Conservation (phyloP, 30 jellyfish, hydroid and myxozoan genomes). For the Aurelia aurita region DNA sequence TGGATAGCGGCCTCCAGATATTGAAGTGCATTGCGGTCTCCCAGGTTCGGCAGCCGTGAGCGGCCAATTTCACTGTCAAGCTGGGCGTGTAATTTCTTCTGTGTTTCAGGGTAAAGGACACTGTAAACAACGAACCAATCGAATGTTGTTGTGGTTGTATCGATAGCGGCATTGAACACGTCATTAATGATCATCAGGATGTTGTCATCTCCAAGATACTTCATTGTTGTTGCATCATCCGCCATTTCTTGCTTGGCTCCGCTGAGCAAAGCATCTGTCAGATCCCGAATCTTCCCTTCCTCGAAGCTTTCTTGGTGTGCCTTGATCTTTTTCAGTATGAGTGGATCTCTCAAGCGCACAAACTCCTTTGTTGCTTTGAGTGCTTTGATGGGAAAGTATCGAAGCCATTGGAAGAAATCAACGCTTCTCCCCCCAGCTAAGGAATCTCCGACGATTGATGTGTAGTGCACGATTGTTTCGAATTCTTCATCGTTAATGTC, state of each 20-base stretch:
- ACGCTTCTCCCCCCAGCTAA: conserved; percentile 33
- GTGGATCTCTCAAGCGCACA: conserved; percentile 47
- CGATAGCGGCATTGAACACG: conserved; percentile 60
- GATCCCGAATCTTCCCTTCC: conserved; percentile 35
- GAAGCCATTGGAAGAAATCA: conserved; percentile 43
- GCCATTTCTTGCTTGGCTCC: conserved; percentile 45
- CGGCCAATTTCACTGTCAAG: conserved; percentile 49
- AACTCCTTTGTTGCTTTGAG: conserved; percentile 16
- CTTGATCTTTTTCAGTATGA: conserved; percentile 28
- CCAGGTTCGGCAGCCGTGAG: conserved; percentile 26
- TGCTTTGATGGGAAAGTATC: conserved; percentile 36
- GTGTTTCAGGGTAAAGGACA: conserved; percentile 56
- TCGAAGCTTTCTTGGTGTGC: conserved; percentile 40
- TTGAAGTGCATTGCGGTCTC: conserved; percentile 40
- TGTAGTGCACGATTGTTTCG: conserved; percentile 9
- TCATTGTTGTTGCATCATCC: conserved; percentile 13
- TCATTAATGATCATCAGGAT: conserved; percentile 37
- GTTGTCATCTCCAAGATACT: conserved; percentile 20
- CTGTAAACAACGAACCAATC: conserved; percentile 55
- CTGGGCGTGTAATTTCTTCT: conserved; percentile 36
- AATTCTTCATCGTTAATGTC: conserved; percentile 44
- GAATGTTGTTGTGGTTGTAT: conserved; percentile 56
- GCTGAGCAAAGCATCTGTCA: conserved; percentile 47
- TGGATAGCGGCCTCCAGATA: conserved; percentile 61
- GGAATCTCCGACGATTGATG: conserved; percentile 3